A percentile compares a stretch with the other conserved stretches of the same genome.
phyloP scores from a whole-genome alignment of 2,888 invertebrate genomes.

The Hololepta plana region DNA sequence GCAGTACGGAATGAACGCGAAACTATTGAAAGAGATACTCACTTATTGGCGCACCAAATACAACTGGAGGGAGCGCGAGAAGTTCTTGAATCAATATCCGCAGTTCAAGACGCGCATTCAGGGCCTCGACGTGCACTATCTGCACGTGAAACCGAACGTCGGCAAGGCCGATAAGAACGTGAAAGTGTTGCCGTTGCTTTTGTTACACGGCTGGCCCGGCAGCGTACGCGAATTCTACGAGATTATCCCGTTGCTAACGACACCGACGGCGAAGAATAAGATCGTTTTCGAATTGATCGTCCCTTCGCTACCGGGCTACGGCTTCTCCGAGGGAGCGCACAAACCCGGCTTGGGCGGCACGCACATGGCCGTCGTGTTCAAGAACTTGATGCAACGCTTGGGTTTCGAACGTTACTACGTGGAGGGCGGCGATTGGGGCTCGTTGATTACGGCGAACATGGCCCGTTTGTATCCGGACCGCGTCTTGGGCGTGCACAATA shows the following conservation, averaged over 20 bases:
- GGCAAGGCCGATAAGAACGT: constrained; percentile 9
- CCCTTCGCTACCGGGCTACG: constrained; percentile 33
- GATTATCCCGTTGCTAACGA: constrained; percentile 48
- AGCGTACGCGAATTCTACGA: constrained; percentile 72
- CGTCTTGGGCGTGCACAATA: constrained; percentile 29
- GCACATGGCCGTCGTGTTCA: constrained; percentile 36
- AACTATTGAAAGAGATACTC: constrained; percentile 44
- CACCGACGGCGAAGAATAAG: constrained; percentile 18
- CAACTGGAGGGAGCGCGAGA: constrained; percentile 44
- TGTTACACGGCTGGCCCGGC: constrained; percentile 85
- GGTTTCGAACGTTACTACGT: constrained; percentile 43
- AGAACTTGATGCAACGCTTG: constrained; percentile 46
- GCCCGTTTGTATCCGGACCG: constrained; percentile 40
- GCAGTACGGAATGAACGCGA: constrained; percentile 64
- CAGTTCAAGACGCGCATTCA: constrained; percentile 54
- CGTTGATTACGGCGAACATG: constrained; percentile 36
- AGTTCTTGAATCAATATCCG: constrained; percentile 40
- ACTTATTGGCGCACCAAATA: constrained; percentile 50
- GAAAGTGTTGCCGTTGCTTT: constrained; percentile 41
- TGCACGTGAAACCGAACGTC: constrained; percentile 38
- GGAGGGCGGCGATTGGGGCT: constrained; percentile 72
- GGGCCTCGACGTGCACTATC: constrained; percentile 50
- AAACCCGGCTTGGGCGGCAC: constrained; percentile 37
- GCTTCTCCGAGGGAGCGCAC: constrained; percentile 30
- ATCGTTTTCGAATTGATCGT: constrained; percentile 48